A percentile compares a stretch with the other conserved stretches of the same genome.
Conservation (phyloP, 2,888 invertebrate species). For the Patella ulyssiponensis region DNA sequence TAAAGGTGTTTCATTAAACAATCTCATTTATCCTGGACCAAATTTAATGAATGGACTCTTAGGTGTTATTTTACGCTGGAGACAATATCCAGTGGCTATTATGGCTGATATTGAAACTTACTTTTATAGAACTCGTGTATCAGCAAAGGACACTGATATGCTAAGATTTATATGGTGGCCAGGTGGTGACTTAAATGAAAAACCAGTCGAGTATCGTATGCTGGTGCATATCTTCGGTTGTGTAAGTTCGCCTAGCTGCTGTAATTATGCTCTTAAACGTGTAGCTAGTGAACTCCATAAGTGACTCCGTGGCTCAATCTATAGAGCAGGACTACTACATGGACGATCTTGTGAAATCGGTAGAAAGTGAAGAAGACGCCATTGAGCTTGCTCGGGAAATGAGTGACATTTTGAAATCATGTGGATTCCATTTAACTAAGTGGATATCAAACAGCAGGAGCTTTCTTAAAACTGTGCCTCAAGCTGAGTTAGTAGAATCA, state of each 20-base stretch:
- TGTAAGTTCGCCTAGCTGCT: slow-evolving; percentile 18
- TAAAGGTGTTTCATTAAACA: slow-evolving; percentile 27
- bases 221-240: slow-evolving; percentile 23
- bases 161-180: slow-evolving; percentile 31
- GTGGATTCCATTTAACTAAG: slow-evolving; percentile 37
- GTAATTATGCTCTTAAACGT: slow-evolving; percentile 20
- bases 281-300: not conserved
- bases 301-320: not conserved
- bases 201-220: slow-evolving; percentile 21
- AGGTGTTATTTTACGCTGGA: slow-evolving; percentile 16
- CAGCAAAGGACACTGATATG: slow-evolving; percentile 19
- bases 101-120: slow-evolving; percentile 30
- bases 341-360: slow-evolving; percentile 26
- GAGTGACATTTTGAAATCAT: slow-evolving; percentile 2
- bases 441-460: slow-evolving; percentile 36
- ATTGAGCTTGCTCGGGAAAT: not conserved
- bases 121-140: slow-evolving; percentile 27
- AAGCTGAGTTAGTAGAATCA: slow-evolving; percentile 26
- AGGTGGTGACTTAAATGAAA: not conserved
- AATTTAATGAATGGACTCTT: slow-evolving; percentile 21
- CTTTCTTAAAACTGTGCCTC: slow-evolving; percentile 38
- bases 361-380: slow-evolving; percentile 11
- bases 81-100: slow-evolving; percentile 21
- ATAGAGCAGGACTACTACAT: slow-evolving; percentile 28
- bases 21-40: slow-evolving; percentile 19